These are phyloP conservation scores for Gonocerus acuteangulatus DNA, from an alignment of 2,888 invertebrate species.

Conservation along the genomic window DNA sequence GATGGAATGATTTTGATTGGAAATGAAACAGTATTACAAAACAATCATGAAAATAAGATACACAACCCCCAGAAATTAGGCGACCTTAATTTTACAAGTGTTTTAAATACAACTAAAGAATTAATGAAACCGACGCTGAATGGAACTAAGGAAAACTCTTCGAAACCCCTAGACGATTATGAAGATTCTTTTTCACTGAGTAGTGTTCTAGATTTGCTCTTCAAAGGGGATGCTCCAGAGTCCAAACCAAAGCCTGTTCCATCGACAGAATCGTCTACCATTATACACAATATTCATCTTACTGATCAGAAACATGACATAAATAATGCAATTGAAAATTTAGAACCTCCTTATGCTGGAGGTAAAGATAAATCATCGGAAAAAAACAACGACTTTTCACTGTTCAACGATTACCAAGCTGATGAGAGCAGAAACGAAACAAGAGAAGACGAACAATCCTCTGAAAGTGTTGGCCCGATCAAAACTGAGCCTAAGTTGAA, in stretches of 20 bases:
- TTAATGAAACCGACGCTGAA: neutral
- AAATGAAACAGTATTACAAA: too few relatives aligned
- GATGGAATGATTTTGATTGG: too few relatives aligned
- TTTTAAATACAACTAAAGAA: neutral
- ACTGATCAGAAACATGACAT: slow-evolving; percentile 9
- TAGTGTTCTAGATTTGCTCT: slow-evolving; percentile 54
- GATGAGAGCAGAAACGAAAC: slow-evolving; percentile 14
- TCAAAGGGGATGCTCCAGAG: slow-evolving; percentile 43
- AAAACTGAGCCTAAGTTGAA: neutral
- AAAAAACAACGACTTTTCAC: neutral
- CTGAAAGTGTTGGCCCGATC: neutral
- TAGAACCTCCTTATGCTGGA: slow-evolving; percentile 3
- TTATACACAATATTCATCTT: neutral
- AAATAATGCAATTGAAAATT: slow-evolving; percentile 21
- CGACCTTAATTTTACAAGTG: neutral
- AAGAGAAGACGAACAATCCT: neutral
- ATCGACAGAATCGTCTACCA: neutral
- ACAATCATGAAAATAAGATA: neutral
- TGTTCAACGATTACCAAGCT: slow-evolving; percentile 8
- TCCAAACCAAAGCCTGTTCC: neutral
- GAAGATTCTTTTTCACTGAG: slow-evolving; percentile 50
- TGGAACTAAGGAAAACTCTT: neutral
- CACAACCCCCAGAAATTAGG: neutral
- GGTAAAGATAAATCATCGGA: slow-evolving; percentile 32
- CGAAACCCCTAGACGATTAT: slow-evolving; percentile 39